Evolutionary conservation across 2,888 invertebrate species (phyloP).

Genomic region (Ptilodon capucinus): DNA sequence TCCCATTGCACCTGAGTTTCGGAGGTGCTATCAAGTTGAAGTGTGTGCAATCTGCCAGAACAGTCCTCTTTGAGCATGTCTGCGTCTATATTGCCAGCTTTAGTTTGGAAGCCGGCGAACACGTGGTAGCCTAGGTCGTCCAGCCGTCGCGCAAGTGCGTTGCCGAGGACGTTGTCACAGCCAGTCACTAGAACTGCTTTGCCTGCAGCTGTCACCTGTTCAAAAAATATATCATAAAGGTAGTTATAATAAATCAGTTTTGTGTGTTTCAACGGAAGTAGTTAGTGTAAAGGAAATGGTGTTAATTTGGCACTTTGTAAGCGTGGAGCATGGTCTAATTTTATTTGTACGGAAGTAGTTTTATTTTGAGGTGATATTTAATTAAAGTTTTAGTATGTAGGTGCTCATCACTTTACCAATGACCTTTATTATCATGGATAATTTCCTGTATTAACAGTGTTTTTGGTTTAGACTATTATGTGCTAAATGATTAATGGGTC

Average conservation of each 20-base stretch:
- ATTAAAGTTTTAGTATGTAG: no score
- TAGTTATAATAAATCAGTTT: no score
- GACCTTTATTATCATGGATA: no score
- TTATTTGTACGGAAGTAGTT: background rate
- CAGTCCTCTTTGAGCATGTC: conserved; percentile 90
- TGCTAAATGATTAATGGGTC: no score
- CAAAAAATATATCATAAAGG: conserved; percentile 26
- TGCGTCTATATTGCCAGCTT: conserved; percentile 86
- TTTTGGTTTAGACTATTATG: no score
- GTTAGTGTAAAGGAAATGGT: background rate
- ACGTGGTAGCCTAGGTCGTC: conserved; percentile 94
- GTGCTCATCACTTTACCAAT: no score
- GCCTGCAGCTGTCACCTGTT: conserved; percentile 90
- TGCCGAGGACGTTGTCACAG: conserved; percentile 90
- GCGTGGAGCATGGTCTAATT: background rate
- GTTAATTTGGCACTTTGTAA: background rate
- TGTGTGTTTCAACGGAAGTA: background rate
- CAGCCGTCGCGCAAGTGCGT: conserved; percentile 88
- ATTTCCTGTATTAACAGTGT: no score
- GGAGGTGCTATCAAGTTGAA: conserved; percentile 91
- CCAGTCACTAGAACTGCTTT: conserved; percentile 93
- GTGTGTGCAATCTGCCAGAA: conserved; percentile 87
- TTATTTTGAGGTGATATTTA: no score
- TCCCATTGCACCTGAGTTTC: conserved; percentile 83
- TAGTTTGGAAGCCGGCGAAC: conserved; percentile 91